Percentiles rank a stretch among this genome's conserved stretches.
Evolutionary conservation across 2,113 vertebrate species (phyloP).

Genomic region (Petrocephalus zakoni): DNA sequence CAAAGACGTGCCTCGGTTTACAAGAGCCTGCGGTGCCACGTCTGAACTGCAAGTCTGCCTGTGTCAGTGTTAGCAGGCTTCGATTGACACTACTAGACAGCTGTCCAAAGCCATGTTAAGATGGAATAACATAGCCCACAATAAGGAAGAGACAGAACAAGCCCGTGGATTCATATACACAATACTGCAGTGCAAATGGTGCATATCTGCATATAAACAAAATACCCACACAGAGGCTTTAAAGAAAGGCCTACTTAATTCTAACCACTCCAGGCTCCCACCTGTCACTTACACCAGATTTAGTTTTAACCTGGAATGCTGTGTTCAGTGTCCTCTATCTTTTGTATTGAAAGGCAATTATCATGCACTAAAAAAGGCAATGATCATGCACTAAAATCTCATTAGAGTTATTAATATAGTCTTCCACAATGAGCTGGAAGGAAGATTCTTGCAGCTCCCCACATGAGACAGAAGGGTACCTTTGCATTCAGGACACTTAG

Average conservation of each 20-base stretch:
- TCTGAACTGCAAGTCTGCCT: conserved; percentile 37
- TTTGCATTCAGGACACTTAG: conserved; percentile 38
- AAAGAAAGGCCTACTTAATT: neutral
- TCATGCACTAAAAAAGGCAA: neutral
- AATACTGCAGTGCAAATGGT: neutral
- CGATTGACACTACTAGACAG: conserved; percentile 22
- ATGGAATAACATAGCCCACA: neutral
- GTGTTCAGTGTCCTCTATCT: neutral
- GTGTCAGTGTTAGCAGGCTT: conserved; percentile 35
- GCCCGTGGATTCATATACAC: neutral
- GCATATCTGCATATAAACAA: neutral
- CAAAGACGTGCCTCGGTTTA: conserved; percentile 63
- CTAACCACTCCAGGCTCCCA: neutral
- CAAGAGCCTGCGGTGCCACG: conserved; percentile 47
- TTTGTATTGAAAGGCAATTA: neutral
- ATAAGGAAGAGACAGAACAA: neutral
- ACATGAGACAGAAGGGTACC: conserved; percentile 33
- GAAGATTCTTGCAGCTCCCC: neutral
- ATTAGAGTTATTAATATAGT: neutral
- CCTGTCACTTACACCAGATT: neutral
- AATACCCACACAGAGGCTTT: neutral
- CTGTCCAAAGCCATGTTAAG: conserved; percentile 28
- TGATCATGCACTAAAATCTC: neutral
- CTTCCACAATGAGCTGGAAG: neutral
- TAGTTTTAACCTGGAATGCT: neutral